Evolutionary conservation across 2,888 invertebrate genomes (phyloP).

Genomic region (Himalopsyche anomala): DNA sequence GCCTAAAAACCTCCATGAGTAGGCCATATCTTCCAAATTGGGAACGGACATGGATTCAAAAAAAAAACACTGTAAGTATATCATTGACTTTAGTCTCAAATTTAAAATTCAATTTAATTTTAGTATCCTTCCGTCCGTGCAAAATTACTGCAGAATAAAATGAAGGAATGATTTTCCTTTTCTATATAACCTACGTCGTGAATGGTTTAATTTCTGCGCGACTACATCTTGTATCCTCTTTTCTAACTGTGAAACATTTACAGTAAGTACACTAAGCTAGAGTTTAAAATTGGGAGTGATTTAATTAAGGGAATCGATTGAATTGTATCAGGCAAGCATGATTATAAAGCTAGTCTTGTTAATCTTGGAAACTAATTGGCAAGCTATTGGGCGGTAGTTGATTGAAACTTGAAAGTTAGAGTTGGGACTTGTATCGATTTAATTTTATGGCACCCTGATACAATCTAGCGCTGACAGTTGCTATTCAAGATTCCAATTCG

Average conservation of each 20-base stretch:
- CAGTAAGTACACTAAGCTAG: neutral
- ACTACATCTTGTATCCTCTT: neutral
- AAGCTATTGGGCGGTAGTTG: neutral
- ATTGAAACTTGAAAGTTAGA: neutral
- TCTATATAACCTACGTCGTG: neutral
- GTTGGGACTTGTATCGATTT: neutral
- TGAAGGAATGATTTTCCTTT: neutral
- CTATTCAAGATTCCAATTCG: too few species aligned
- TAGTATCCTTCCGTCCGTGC: neutral
- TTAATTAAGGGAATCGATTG: slow-evolving; percentile 25
- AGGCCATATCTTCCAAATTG: too few species aligned
- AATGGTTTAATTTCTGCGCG: neutral
- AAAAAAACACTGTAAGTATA: too few species aligned
- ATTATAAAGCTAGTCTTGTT: neutral
- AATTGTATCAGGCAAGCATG: neutral
- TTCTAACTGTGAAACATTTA: slow-evolving; percentile 3
- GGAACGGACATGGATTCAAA: too few species aligned
- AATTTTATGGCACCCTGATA: slow-evolving; percentile 2
- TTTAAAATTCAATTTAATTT: too few species aligned
- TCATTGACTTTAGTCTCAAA: too few species aligned
- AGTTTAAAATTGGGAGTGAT: neutral
- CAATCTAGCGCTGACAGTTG: too few species aligned
- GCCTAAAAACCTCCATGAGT: too few species aligned
- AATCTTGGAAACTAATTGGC: neutral
- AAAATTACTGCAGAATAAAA: neutral